A percentile compares a stretch with the other conserved stretches of the same genome.
Conservation (phyloP, 2,113 vertebrate species). For the Mus musculus region DNA sequence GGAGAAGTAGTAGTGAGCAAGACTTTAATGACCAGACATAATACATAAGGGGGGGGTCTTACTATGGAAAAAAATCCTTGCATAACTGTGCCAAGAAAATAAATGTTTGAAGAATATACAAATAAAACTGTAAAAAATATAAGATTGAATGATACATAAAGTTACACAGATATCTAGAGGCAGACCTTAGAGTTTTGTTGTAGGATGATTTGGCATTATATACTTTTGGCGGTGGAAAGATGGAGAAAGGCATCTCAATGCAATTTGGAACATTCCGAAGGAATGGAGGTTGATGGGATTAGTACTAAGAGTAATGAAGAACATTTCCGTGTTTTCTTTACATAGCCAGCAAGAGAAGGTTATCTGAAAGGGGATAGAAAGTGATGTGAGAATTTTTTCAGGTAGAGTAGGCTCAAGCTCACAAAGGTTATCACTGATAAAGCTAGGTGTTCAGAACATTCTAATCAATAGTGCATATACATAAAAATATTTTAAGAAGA, state of each 20-base stretch:
- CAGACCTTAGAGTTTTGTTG: background rate
- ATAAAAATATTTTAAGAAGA: conserved; percentile 54
- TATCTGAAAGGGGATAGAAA: background rate
- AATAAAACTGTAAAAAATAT: conserved; percentile 13
- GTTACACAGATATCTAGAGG: background rate
- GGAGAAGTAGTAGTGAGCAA: background rate
- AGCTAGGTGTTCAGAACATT: conserved; percentile 26
- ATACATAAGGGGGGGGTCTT: background rate
- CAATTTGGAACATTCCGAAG: background rate
- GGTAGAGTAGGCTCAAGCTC: conserved; percentile 1
- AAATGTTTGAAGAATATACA: background rate
- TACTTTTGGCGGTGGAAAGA: conserved; percentile 3
- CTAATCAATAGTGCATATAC: conserved; percentile 12
- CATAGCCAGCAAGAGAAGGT: background rate
- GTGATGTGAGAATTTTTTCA: conserved; percentile 18
- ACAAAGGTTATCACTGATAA: conserved; percentile 38
- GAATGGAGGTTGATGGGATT: background rate
- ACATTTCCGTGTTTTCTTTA: background rate
- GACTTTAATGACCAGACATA: background rate
- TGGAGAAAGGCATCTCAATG: background rate
- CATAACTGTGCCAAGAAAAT: background rate
- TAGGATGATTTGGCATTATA: background rate
- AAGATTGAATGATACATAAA: background rate
- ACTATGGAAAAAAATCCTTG: background rate
- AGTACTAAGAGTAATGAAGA: background rate